These are phyloP conservation scores for Artemia sinica DNA, from an alignment of 2,888 invertebrate genomes.

Conservation along the genomic window DNA sequence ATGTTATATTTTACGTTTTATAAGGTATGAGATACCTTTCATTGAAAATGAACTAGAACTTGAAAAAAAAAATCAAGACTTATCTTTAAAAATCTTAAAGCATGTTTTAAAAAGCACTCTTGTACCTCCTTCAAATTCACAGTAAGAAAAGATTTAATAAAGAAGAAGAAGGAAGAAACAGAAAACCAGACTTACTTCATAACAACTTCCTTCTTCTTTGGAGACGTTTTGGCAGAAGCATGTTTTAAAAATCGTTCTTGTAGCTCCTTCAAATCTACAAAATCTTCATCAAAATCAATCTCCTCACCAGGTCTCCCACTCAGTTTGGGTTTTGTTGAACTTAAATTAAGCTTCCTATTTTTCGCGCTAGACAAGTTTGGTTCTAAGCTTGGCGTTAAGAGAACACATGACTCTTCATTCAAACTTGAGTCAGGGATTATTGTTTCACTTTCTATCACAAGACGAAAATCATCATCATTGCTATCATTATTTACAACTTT, in stretches of 20 bases:
- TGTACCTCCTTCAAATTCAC: too few species aligned
- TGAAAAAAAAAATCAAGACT: too few species aligned
- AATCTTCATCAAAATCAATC: constrained; percentile 44
- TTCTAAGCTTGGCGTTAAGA: neutral
- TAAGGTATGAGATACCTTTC: too few species aligned
- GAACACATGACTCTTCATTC: neutral
- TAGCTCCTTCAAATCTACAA: constrained; percentile 41
- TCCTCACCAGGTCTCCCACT: constrained; percentile 39
- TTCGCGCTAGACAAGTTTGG: neutral
- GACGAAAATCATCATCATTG: neutral
- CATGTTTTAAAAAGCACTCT: too few species aligned
- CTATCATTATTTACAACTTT: neutral
- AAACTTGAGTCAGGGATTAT: neutral
- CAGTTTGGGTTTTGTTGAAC: constrained; percentile 35
- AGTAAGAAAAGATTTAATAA: neutral
- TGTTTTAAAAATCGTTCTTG: constrained; percentile 55
- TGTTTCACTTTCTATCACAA: constrained; percentile 3
- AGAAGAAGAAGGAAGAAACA: neutral
- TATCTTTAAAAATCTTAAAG: too few species aligned
- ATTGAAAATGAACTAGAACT: too few species aligned
- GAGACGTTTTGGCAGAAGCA: constrained; percentile 38
- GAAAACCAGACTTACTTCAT: constrained; percentile 35
- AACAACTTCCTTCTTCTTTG: constrained; percentile 40
- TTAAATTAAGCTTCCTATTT: neutral
- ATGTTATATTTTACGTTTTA: too few species aligned